Base-by-base conservation (phyloP, 1,140 invertebrate genomes). In the Mycetomoellerius zeteki region DNA sequence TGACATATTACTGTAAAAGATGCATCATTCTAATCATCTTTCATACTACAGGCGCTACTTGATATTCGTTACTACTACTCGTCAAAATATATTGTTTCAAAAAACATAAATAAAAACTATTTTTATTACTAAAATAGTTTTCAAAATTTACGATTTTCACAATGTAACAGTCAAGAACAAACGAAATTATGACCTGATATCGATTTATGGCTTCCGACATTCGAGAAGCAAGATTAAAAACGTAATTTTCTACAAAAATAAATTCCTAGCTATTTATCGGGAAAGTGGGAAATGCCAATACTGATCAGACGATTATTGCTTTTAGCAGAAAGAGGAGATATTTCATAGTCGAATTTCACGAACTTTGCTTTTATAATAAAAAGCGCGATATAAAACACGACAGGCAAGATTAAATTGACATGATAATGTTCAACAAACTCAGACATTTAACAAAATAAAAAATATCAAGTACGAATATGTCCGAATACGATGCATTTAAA, bases 21-120 rank as follows among this genome's bases (percentile, higher is more conserved):
- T 30, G 24, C 62, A 80, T 64, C 72, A 14, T 50, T 85, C 75
- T 85, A 85, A 85, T 85, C 73, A 30, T 64, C n/a, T 75, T 71
- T 82, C 33, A 30, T 62, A 19, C 16, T 16, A 21, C 67, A 54
- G 27, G 27, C 50, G 21, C 62, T 64, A 16, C 19, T 78, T n/a
- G 37, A 37, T 37, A 37, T 37, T 37, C 54, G 52, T 75, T 54
- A 19, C 1, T 14, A 19, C n/a, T 37, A 37, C 43, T 60, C 21
- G 10, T 77, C 37, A 10, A 37, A n/a, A 47, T n/a, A 5, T 12
- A 65, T 16, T 16, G 64, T 43, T 67, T 21, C 3, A 43, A 33
- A 65, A 65, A 65, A 65, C 30, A 14, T 43, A 67, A 64, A 62
- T 14, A 19, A 19, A 71, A 37, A 0, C n/a, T 16, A 52, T 10